phyloP scores from a whole-genome alignment of 2,888 invertebrate genomes.

The Lamellibrachia satsuma region DNA sequence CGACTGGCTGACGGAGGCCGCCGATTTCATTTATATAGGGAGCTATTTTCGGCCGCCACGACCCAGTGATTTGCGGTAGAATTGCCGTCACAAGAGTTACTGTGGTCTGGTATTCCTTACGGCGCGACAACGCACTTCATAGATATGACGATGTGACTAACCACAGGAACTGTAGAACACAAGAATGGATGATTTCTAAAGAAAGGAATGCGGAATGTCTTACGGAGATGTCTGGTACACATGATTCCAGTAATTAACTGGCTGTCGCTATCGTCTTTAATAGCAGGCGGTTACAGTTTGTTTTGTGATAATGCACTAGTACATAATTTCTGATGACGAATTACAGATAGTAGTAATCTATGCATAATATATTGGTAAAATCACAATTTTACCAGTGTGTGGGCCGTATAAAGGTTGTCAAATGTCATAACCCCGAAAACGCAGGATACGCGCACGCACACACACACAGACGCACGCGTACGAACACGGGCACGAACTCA shows the following conservation, averaged over 20 bases:
- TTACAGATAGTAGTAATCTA: background rate
- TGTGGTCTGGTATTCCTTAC: background rate
- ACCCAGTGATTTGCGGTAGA: background rate
- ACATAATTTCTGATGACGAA: background rate
- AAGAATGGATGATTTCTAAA: background rate
- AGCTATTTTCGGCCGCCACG: background rate
- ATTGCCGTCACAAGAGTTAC: background rate
- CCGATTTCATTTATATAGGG: background rate
- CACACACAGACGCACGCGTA: background rate
- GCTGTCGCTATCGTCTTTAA: background rate
- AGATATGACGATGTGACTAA: background rate
- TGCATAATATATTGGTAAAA: background rate
- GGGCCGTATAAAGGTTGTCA: too few relatives aligned
- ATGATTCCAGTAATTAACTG: background rate
- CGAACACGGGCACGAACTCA: too few relatives aligned
- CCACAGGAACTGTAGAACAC: background rate
- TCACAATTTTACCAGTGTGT: too few relatives aligned
- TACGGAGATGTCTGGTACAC: background rate
- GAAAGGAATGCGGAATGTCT: background rate
- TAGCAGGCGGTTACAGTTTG: background rate
- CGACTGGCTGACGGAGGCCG: background rate
- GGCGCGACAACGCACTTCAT: background rate
- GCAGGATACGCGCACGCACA: background rate
- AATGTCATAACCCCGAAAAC: background rate
- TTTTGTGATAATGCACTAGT: background rate